Percentiles rank a stretch among this genome's conserved stretches.
Conservation (phyloP, 2,888 invertebrate genomes). For the Phasia obesa region DNA sequence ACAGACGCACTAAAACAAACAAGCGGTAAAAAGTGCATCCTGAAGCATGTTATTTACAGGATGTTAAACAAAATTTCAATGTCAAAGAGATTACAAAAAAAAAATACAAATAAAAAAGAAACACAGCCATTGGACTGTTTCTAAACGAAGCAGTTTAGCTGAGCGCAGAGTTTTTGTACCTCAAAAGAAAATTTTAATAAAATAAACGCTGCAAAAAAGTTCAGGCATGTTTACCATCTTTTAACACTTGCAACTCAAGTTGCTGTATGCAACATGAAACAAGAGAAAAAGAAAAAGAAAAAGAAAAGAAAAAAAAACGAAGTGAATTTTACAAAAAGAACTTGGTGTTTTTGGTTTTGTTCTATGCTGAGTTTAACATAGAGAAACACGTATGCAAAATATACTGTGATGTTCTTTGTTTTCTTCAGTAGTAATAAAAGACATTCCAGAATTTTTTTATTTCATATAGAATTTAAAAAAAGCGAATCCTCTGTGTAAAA, state of each 20-base stretch:
- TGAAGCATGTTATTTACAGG: conserved; percentile 44
- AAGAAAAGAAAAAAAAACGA: conserved; percentile 4
- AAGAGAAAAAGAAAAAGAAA: background rate
- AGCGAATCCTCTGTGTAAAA: conserved; percentile 32
- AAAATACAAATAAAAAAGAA: conserved; percentile 1
- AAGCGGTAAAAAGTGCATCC: conserved; percentile 27
- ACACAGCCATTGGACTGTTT: background rate
- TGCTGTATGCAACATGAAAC: conserved; percentile 17
- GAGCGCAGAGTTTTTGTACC: conserved; percentile 15
- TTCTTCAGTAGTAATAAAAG: background rate
- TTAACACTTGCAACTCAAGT: conserved; percentile 32
- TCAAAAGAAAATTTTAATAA: conserved; percentile 11
- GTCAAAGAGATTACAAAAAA: conserved; percentile 42
- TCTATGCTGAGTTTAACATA: background rate
- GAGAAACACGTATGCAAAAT: conserved; percentile 23
- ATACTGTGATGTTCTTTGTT: background rate
- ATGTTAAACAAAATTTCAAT: conserved; percentile 63
- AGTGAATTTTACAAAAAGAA: conserved; percentile 7
- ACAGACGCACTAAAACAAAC: conserved; percentile 3
- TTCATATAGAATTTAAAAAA: background rate
- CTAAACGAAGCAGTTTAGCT: conserved; percentile 44
- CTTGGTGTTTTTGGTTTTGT: conserved; percentile 1
- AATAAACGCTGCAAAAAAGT: background rate
- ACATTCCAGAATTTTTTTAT: conserved; percentile 14
- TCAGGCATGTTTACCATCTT: conserved; percentile 41